Evolutionary conservation across 2,113 vertebrate species (phyloP).

Genomic region (Brienomyrus longianalis): DNA sequence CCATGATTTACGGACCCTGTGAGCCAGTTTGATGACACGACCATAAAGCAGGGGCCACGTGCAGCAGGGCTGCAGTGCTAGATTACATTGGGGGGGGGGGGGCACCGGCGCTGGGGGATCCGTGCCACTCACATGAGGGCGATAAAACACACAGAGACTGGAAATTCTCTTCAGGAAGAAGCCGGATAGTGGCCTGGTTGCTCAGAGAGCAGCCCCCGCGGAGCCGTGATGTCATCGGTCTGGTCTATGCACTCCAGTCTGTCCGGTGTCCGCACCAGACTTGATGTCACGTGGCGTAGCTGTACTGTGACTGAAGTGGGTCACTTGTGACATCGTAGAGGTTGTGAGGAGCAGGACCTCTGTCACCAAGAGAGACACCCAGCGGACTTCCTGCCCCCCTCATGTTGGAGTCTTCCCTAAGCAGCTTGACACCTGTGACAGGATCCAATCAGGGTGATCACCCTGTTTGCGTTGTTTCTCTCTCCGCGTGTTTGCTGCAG

Average conservation of each 20-base stretch:
- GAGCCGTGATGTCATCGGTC: background rate
- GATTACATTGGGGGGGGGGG: background rate
- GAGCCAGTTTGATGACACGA: background rate
- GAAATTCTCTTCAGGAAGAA: background rate
- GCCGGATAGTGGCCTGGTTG: too few relatives aligned
- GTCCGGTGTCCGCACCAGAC: background rate
- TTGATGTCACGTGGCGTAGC: background rate
- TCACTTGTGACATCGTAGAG: background rate
- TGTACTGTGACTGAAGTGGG: background rate
- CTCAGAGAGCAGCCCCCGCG: background rate
- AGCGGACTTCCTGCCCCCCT: background rate
- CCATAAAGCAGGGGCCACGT: background rate
- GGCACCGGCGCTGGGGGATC: background rate
- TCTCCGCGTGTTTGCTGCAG: slow-evolving; percentile 44
- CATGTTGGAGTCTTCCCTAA: background rate
- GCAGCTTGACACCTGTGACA: background rate
- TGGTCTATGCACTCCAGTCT: background rate
- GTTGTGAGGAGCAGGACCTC: background rate
- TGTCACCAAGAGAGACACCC: background rate
- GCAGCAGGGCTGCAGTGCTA: background rate
- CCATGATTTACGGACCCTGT: background rate
- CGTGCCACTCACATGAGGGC: background rate
- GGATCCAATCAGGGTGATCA: background rate
- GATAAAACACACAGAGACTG: background rate
- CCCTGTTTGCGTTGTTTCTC: background rate